Evolutionary conservation across 2,888 invertebrate species (phyloP), one percentile per base, ranked within the genome.

Genomic region (Loripinus fragilis): DNA sequence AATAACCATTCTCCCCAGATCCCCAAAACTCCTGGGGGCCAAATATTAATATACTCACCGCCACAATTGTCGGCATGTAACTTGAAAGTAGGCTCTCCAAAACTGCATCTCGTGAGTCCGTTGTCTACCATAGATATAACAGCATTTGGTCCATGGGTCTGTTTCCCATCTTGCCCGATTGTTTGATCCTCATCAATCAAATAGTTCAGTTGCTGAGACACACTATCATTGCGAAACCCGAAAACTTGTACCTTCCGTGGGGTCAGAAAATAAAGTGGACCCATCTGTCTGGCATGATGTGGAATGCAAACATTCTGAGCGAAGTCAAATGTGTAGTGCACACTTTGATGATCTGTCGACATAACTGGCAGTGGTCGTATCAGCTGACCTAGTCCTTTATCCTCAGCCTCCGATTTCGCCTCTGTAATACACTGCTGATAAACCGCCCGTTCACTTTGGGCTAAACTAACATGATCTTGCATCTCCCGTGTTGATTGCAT

Each of bases 221-320:
- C 23, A 0, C 78, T 76, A 25, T 83, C 72, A 20, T 76, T 78
- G 35, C 71, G 28, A 10, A 80, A 70, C 7, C 83, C 83, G 70
- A 80, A 83, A 2, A 83, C 60, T 52, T 83, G 76, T 0, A 83
- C 70, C 42, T 83, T 78, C 10, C 76, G 33, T 20, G 65, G 65
- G 2, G 76, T 48, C 5, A 45, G 15, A 33, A 82, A 82, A 42
- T 66, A 74, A 15, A 76, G 12, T 2, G 78, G 78, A 0, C 74
- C 74, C 48, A 68, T 69, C 28, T 76, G 78, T 65, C 71, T 50
- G 15, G 71, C 41, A 41, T 74, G 55, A 50, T 81, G 72, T 1
- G 76, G 80, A 3, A 77, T 17, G 25, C 28, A 42, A 2, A 81
- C 73, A 45, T 48, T 69, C 52, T 81, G 75, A n/a, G 28, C 23